Conservation (phyloP, 2,797 vertebrate species). For the Alosa sapidissima region DNA sequence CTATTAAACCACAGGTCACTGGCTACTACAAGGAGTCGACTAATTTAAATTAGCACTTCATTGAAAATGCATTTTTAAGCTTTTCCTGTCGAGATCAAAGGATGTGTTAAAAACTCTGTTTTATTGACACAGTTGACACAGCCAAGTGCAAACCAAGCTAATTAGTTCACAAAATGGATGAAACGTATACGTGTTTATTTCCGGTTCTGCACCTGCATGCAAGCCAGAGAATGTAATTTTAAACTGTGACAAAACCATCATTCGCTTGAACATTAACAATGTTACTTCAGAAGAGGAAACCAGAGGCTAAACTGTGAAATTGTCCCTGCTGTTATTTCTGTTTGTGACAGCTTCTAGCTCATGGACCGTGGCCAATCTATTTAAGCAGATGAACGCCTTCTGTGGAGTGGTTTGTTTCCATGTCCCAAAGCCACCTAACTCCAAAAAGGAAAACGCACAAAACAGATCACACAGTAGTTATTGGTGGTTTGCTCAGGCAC, state of each 20-base stretch:
- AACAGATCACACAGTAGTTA: not conserved
- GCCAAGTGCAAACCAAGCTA: not conserved
- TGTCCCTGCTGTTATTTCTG: constrained; percentile 14
- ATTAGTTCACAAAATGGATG: not conserved
- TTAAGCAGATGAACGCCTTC: constrained; percentile 18
- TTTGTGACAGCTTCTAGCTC: not conserved
- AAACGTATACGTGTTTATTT: not conserved
- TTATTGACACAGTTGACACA: not conserved
- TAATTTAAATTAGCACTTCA: constrained; percentile 25
- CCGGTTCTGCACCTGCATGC: not conserved
- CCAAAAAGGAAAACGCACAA: not conserved
- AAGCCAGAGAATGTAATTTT: not conserved
- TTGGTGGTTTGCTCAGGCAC: not conserved
- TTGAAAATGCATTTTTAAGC: not conserved
- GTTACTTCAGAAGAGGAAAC: not conserved
- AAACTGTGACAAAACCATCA: not conserved
- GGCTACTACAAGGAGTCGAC: not conserved
- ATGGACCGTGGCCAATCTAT: not conserved
- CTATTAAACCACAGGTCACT: constrained; percentile 4
- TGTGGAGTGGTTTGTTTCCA: constrained; percentile 3
- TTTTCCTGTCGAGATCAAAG: not conserved
- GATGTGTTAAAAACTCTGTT: not conserved
- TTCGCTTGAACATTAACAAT: not conserved
- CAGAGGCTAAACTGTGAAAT: constrained; percentile 6
- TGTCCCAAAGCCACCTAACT: constrained; percentile 3